phyloP scores from a whole-genome alignment of 2,113 vertebrate genomes.

The Myanophis thanlyinensis region DNA sequence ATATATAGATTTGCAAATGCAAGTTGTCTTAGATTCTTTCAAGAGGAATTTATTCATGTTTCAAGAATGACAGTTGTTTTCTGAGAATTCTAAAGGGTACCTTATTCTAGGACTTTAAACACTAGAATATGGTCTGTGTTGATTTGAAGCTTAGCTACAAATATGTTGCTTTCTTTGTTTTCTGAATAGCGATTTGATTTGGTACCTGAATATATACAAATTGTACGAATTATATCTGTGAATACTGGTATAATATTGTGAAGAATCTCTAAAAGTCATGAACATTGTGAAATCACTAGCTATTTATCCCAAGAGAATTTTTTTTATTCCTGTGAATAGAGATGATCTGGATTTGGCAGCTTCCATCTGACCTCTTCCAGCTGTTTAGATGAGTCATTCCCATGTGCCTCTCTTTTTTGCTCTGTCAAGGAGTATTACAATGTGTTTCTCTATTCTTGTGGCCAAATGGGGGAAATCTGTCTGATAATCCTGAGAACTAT shows the following conservation, averaged over 20 bases:
- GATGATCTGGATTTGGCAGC: background rate
- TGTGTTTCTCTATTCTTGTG: background rate
- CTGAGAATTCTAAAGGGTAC: background rate
- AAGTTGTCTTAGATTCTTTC: background rate
- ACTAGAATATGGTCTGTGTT: background rate
- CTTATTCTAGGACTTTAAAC: background rate
- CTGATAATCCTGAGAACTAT: constrained; percentile 1
- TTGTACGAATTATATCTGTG: background rate
- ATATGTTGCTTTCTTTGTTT: background rate
- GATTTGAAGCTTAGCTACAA: background rate
- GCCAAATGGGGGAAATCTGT: background rate
- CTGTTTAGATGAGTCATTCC: constrained; percentile 29
- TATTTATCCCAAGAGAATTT: background rate
- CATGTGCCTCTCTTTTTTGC: constrained; percentile 16
- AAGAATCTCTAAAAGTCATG: constrained; percentile 6
- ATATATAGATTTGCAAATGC: background rate
- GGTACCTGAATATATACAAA: background rate
- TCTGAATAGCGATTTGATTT: background rate
- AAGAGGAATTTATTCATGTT: background rate
- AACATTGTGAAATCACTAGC: background rate
- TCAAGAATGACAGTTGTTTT: background rate
- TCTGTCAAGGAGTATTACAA: constrained; percentile 1
- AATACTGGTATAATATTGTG: background rate
- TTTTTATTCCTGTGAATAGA: background rate
- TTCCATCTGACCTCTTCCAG: background rate